Base-by-base conservation (phyloP, 2,113 vertebrate genomes). In the Otus sunia region DNA sequence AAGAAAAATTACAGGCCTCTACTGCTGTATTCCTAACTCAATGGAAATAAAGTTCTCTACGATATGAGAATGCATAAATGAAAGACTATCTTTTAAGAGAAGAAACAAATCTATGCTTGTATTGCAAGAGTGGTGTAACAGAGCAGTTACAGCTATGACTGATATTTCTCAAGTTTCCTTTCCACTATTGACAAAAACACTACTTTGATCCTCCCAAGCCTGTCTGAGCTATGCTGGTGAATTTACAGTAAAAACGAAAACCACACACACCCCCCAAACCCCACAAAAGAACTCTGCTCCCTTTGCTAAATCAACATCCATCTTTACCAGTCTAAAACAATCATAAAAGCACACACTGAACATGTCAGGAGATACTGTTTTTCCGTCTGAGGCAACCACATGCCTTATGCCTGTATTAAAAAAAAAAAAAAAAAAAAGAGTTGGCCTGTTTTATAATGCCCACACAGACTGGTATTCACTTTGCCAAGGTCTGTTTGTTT, bases 121-220 rank as follows among this genome's bases (percentile, higher is more conserved):
- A 72, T 7, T 41, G 62, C 34, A 96, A 66, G 64, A 86, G 53
- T 15, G 25, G 45, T 71, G 45, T 43, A 91, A 86, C 29, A 93
- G 21, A 84, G 59, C 53, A 73, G 27, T 50, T 82, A 77, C 17
- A 79, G 60, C 43, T 69, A n/a, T n/a, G 76, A 59, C 45, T 2
- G 5, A 9, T 30, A 39, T 11, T 86, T 82, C 74, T 39, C 62
- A 82, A 47, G 29, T 60, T 82, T 79, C 71, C 29, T 50, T 81
- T 77, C 79, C 41, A 30, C 56, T 75, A 41, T 8, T 59, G n/a
- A 94, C 71, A 95, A 75, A 89, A 95, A 34, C 74, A 72, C 10
- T 15, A 34, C 86, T 92, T 94, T 83, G 94, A 90, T 94, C 90
- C 86, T 96, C 85, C 66, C 88, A 85, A 85, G 62, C 22, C 60